Percentiles rank a stretch among this genome's conserved stretches.
phyloP scores from a whole-genome alignment of 2,797 vertebrate genomes.

The Labeo calbasu region DNA sequence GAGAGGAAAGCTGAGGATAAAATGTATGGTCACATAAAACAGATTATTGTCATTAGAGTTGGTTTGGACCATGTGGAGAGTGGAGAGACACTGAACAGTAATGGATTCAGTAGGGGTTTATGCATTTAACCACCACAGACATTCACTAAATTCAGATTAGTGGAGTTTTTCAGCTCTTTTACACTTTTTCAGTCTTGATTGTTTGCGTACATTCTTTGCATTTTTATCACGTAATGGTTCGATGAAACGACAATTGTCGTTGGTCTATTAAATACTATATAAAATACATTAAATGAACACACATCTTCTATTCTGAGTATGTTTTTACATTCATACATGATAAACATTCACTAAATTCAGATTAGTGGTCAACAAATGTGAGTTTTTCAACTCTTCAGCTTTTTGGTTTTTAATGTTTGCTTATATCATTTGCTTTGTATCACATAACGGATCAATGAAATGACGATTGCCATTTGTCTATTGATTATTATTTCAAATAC shows the following conservation, averaged over 20 bases:
- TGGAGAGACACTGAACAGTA: constrained; percentile 26
- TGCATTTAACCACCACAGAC: background rate
- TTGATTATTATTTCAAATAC: background rate
- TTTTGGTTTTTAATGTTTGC: background rate
- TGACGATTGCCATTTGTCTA: background rate
- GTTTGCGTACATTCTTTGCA: background rate
- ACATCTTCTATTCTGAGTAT: background rate
- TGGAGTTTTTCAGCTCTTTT: background rate
- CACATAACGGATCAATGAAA: background rate
- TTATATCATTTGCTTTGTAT: background rate
- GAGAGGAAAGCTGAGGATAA: constrained; percentile 50
- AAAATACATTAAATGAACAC: background rate
- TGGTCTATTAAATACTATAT: background rate
- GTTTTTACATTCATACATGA: background rate
- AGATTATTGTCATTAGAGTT: constrained; percentile 16
- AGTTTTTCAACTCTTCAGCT: background rate
- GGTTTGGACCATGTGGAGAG: background rate
- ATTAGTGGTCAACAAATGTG: background rate
- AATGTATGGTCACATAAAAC: constrained; percentile 45
- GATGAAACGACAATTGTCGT: background rate
- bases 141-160: background rate
- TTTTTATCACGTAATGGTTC: background rate
- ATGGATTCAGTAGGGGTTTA: background rate
- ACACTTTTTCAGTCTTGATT: background rate
- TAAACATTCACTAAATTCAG: background rate